Evolutionary conservation across 53 echinoderm and acorn worm genomes (phyloP), one percentile per base, ranked within the genome.

Genomic region (Holothuria leucospilota): DNA sequence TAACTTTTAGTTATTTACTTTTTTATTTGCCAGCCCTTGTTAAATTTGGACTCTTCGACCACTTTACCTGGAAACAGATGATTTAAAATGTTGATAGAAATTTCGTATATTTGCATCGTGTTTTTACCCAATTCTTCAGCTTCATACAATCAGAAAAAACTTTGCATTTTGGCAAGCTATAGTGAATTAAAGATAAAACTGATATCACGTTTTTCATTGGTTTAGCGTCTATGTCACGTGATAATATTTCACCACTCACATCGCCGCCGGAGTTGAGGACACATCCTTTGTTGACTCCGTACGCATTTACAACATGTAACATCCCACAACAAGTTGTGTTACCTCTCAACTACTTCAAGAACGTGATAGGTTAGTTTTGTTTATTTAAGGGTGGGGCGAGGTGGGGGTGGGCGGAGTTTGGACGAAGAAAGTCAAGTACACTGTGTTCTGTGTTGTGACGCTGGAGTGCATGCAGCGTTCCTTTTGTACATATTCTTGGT

Each of bases 251-350:
- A 75, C 75, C 75, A 75, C n/a, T 49, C 53, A 75, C 75, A 51
- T 49, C 75, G 21, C 75, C 25, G 6, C 75, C 49, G 0, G 75
- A 75, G 75, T 51, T 75, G n/a, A 46, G 51, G 2, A 25, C 75
- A 75, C 75, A 75, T n/a, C 75, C 49, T 6, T 26, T 75, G 46
- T 38, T 49, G 15, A 25, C 75, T 2, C 75, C 52, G 25, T 75
- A 75, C 75, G 46, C 75, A 20, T 75, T 75, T 24, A 75, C 81
- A 7, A 18, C 60, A 20, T 81, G 81, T 38, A 61, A 29, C 27
- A 9, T 81, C 3, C 81, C 81, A 26, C 81, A 81, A 21, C 81
- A 81, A 30, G 81, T 81, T 38, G 56, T 81, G 14, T 29, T 81
- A 21, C 81, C 81, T 4, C 27, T 61, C 14, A 61, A 59, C 38